These are phyloP conservation scores for Limosa lapponica DNA, from an alignment of 2,797 vertebrate genomes.

Conservation along the genomic window DNA sequence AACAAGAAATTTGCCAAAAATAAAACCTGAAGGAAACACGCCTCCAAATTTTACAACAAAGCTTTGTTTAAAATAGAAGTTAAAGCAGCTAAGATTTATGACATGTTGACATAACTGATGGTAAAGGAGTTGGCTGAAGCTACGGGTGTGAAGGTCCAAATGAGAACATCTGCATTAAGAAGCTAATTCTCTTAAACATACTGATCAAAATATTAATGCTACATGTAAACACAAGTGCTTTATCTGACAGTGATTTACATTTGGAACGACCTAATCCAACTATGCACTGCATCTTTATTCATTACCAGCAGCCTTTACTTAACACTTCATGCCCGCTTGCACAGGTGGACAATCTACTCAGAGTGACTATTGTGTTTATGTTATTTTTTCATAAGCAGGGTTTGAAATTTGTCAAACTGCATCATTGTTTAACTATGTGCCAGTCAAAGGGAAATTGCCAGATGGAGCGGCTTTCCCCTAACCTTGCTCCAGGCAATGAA, in stretches of 20 bases:
- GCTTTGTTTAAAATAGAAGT: constrained; percentile 77
- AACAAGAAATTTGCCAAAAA: constrained; percentile 78
- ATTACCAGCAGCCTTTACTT: constrained; percentile 87
- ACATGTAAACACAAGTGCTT: constrained; percentile 84
- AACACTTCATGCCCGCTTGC: constrained; percentile 84
- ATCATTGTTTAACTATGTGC: constrained; percentile 92
- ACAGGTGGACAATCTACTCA: constrained; percentile 88
- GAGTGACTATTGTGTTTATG: constrained; percentile 86
- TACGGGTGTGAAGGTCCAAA: constrained; percentile 78
- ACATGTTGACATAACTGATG: constrained; percentile 86
- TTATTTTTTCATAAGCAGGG: constrained; percentile 93
- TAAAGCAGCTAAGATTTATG: constrained; percentile 81
- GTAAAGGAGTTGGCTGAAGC: constrained; percentile 79
- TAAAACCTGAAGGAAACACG: constrained; percentile 71
- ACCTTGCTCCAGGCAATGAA: constrained; percentile 85
- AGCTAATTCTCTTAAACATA: constrained; percentile 88
- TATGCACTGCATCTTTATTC: constrained; percentile 81
- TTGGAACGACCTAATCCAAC: constrained; percentile 86
- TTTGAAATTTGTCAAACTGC: constrained; percentile 96
- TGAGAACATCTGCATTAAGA: constrained; percentile 88
- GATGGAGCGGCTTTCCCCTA: constrained; percentile 86
- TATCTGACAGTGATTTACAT: constrained; percentile 91
- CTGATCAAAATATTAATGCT: constrained; percentile 92
- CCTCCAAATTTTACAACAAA: constrained; percentile 74
- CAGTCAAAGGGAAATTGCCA: constrained; percentile 88